Conservation (phyloP, 2,888 invertebrate genomes). For the Erpobdella octoculata region DNA sequence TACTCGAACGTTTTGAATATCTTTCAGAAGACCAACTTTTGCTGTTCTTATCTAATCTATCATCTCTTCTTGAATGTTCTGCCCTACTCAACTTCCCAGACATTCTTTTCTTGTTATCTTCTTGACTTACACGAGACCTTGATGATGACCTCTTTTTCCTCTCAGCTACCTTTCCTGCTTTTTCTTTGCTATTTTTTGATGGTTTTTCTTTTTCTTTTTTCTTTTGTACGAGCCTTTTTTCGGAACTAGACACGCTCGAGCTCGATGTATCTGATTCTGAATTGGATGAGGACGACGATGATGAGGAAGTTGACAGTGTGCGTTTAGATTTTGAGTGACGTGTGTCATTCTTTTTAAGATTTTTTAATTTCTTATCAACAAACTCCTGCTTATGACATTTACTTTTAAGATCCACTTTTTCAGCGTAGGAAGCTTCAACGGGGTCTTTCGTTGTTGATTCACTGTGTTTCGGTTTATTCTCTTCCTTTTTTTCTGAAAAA, state of each 20-base stretch:
- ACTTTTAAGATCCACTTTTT: not conserved
- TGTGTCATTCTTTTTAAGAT: no score
- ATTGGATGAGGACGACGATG: slow-evolving; percentile 1
- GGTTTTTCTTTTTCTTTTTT: slow-evolving; percentile 19
- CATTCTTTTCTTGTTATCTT: not conserved
- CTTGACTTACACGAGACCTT: not conserved
- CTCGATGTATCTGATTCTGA: not conserved
- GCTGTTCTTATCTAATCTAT: not conserved
- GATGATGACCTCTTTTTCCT: not conserved
- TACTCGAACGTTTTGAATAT: no score
- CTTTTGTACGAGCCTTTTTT: slow-evolving; percentile 18
- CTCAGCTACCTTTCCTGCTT: not conserved
- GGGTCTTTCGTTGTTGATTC: not conserved
- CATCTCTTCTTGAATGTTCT: not conserved
- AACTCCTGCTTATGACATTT: not conserved
- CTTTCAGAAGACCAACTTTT: not conserved
- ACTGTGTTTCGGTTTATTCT: not conserved
- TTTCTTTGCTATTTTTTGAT: slow-evolving; percentile 14
- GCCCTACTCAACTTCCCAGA: not conserved
- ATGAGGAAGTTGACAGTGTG: no score
- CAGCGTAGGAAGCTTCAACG: not conserved
- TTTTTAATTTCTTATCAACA: not conserved
- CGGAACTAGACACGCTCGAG: not conserved
- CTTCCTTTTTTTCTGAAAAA: not conserved
- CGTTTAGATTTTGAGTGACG: no score